Percentiles rank a stretch among this genome's conserved stretches.
phyloP scores from a whole-genome alignment of 2,797 vertebrate species.

The Anguilla obscura region DNA sequence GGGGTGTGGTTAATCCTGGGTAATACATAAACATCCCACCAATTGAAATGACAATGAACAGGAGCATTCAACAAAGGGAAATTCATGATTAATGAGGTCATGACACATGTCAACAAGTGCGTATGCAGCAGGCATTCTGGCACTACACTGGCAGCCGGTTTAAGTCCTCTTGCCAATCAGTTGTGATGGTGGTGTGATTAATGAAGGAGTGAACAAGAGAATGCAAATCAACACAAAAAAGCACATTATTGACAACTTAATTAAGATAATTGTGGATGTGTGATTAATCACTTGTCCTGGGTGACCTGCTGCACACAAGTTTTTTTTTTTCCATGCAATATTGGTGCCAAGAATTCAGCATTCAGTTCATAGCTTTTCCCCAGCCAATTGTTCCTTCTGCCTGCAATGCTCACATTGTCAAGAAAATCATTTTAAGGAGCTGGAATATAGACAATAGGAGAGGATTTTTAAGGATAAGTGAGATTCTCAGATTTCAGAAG shows the following conservation, averaged over 20 bases:
- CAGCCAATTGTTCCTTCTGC: neutral
- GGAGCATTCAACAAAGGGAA: neutral
- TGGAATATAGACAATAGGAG: neutral
- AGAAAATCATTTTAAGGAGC: slow-evolving; percentile 7
- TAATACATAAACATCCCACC: neutral
- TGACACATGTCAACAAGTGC: neutral
- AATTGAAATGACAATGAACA: neutral
- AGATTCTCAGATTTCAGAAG: neutral
- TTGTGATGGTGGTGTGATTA: neutral
- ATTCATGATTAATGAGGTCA: slow-evolving; percentile 17
- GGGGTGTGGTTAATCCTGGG: neutral
- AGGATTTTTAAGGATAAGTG: neutral
- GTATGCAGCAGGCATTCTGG: neutral
- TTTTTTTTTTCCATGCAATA: slow-evolving; percentile 1
- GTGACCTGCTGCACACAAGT: neutral
- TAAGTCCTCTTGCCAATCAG: neutral
- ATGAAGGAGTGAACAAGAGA: neutral
- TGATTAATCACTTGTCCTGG: slow-evolving; percentile 9
- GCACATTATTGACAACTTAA: slow-evolving; percentile 6
- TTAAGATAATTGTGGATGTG: neutral
- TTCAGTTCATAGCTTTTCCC: neutral
- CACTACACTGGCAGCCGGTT: neutral
- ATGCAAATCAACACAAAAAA: slow-evolving; percentile 8
- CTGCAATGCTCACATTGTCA: neutral
- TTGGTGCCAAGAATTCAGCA: neutral